Base-by-base conservation (phyloP, 37 sponge, comb jelly and placozoan genomes). In the Ianthella basta region DNA sequence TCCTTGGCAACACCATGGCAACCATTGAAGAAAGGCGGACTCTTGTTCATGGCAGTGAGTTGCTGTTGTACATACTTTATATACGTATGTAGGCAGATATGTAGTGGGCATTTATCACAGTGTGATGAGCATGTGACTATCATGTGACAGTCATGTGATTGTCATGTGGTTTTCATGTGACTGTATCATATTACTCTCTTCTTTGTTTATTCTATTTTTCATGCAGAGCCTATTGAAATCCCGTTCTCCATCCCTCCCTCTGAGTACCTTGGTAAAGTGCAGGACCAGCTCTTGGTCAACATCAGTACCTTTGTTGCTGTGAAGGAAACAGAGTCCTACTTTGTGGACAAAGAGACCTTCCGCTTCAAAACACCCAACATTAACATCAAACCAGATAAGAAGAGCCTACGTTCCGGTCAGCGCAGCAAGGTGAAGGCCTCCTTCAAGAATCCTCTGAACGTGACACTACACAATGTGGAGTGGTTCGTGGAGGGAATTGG, bases 381-480 rank as follows among this genome's bases (percentile, higher is more conserved):
- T 44, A 10, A 44, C 50, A 44, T 44, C 50, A 44, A 44, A 44
- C 18, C 70, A 24, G 70, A 69, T 2, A 16, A 32, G 70, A n/a
- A 69, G 32, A 35, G 12, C 29, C 70, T 69, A 2, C 3, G 6
- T 4, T 60, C 54, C 32, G 89, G 89, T 29, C 13, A 36, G 25
- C 44, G 25, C 19, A 59, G 33, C 33, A 39, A 40, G 57, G 89
- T 80, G 38, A 70, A 25, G 25, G 80, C 72, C 19, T 80, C 60
- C 83, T 80, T 89, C 69, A 79, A 36, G 24, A 89, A 89, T 57
- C 89, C 89, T 32, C 60, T 89, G 56, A 80, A 84, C 27, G 80
- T 59, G 56, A 16, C 80, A 15, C 60, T 89, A 50, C 84, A 78
- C 59, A 80, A 84, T 24, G 80, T 84, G 12, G 79, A 57, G 60